A percentile compares a stretch with the other conserved stretches of the same genome.
Conservation (phyloP, 2,113 vertebrate genomes). For the Lampris megalopsis region DNA sequence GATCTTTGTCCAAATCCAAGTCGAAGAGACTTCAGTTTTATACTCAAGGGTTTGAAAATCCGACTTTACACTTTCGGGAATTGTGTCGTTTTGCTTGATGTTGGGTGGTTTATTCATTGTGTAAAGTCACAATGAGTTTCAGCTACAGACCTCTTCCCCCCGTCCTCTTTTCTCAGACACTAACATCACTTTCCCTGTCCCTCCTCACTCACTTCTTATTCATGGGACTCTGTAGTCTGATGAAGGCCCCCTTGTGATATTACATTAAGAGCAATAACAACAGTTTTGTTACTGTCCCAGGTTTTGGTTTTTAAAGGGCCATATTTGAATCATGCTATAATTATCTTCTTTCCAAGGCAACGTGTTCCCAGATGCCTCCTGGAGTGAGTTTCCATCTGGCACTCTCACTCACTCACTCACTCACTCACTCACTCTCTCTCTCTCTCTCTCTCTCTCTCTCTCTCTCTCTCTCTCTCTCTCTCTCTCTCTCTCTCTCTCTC, state of each 20-base stretch:
- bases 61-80: too few relatives aligned
- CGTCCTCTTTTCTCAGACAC: too few relatives aligned
- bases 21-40: too few relatives aligned
- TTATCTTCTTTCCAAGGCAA: constrained; percentile 61
- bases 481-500: constrained; percentile 20
- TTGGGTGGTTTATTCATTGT: too few relatives aligned
- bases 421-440: background rate
- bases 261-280: constrained; percentile 13
- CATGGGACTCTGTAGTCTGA: background rate
- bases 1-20: too few relatives aligned
- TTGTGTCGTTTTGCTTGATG: too few relatives aligned
- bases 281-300: constrained; percentile 7
- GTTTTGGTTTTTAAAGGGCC: constrained; percentile 48
- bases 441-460: constrained; percentile 26
- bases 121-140: too few relatives aligned
- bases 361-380: constrained; percentile 67
- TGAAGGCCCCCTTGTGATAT: constrained; percentile 6
- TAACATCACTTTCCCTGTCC: too few relatives aligned
- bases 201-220: too few relatives aligned
- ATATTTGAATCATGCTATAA: constrained; percentile 60
- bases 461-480: constrained; percentile 24
- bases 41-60: too few relatives aligned
- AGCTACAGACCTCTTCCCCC: too few relatives aligned
- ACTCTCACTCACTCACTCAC: constrained; percentile 7
- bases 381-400: constrained; percentile 73